A percentile compares a stretch with the other conserved stretches of the same genome.
Evolutionary conservation across 2,888 invertebrate genomes (phyloP).

Genomic region (Phyto melanocephala): DNA sequence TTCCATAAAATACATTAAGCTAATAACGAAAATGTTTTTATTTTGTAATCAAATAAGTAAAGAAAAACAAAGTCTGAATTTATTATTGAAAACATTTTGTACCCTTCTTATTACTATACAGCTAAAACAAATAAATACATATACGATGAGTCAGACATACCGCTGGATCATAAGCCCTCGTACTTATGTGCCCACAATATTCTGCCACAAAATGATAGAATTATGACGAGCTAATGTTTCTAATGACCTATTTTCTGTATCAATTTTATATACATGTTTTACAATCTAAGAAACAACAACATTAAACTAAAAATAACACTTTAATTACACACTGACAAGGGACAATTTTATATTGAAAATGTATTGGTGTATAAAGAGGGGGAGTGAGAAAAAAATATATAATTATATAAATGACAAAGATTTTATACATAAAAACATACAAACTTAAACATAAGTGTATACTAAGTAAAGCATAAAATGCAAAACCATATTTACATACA

Average conservation of each 20-base stretch:
- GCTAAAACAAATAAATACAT: neutral
- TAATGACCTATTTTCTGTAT: constrained; percentile 74
- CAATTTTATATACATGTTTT: constrained; percentile 65
- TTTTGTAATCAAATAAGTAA: neutral
- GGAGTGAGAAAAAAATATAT: constrained; percentile 61
- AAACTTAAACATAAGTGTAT: neutral
- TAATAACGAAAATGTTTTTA: constrained; percentile 41
- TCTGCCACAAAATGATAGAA: constrained; percentile 69
- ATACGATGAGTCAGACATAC: neutral
- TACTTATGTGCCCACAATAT: constrained; percentile 12
- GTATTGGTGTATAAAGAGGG: constrained; percentile 41
- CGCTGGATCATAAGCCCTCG: constrained; percentile 8
- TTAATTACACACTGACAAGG: constrained; percentile 70
- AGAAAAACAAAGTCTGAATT: constrained; percentile 11
- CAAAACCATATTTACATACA: no score
- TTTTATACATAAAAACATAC: constrained; percentile 33
- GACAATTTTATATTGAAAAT: constrained; percentile 36
- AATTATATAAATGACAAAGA: constrained; percentile 71
- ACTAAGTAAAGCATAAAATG: neutral
- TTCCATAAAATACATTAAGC: constrained; percentile 35
- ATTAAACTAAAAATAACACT: constrained; percentile 71
- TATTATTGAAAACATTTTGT: constrained; percentile 14
- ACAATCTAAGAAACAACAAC: constrained; percentile 50
- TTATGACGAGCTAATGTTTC: constrained; percentile 73
- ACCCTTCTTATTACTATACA: neutral